phyloP scores from a whole-genome alignment of 2,888 invertebrate genomes.

The Enchytraeus crypticus region DNA sequence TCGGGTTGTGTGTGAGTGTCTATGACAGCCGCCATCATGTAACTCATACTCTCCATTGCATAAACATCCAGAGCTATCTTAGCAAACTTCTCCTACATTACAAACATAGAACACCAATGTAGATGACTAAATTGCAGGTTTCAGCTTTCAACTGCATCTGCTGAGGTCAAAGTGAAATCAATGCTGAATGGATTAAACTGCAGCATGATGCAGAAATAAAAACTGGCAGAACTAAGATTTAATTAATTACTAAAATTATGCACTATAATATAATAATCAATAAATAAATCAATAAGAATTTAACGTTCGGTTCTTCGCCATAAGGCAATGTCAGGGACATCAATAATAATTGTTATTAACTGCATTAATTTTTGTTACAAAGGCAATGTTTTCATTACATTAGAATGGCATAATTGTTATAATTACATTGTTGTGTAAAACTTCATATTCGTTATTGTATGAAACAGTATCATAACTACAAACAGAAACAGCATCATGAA shows the following conservation, averaged over 20 bases:
- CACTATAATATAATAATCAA: not conserved
- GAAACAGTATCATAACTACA: no score
- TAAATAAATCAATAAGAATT: no score
- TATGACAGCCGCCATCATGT: slow-evolving; percentile 68
- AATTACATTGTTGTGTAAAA: no score
- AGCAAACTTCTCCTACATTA: slow-evolving; percentile 51
- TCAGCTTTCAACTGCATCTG: not conserved
- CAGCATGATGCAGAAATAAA: not conserved
- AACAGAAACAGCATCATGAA: no score
- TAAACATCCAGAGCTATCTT: slow-evolving; percentile 57
- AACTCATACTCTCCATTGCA: slow-evolving; percentile 76
- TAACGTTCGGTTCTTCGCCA: no score
- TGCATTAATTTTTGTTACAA: no score
- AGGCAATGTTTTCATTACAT: no score
- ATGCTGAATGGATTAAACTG: not conserved
- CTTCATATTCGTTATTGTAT: no score
- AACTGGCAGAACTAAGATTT: not conserved
- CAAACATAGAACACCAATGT: no score
- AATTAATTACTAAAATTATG: not conserved
- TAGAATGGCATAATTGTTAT: no score
- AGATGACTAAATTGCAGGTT: not conserved
- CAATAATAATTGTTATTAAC: no score
- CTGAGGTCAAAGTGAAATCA: not conserved
- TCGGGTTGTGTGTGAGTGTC: slow-evolving; percentile 73
- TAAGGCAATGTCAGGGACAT: no score